These are phyloP conservation scores for Triplophysa siluroides DNA, from an alignment of 2,113 vertebrate species.

Conservation along the genomic window DNA sequence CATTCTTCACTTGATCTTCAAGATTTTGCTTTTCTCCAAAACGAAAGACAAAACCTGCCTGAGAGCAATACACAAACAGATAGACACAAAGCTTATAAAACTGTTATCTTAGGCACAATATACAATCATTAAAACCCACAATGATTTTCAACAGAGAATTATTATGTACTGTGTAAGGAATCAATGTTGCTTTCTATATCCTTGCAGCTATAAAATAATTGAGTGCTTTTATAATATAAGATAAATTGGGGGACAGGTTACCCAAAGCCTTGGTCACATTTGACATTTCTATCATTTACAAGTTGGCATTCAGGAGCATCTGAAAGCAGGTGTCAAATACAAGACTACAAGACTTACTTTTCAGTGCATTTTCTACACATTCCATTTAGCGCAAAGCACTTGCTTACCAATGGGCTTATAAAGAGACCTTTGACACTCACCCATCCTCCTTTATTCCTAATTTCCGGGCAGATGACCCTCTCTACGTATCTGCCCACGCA, in stretches of 20 bases:
- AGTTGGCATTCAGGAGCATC: no score
- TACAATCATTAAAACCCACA: background rate
- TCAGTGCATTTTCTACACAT: no score
- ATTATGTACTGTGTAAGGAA: no score
- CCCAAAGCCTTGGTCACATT: no score
- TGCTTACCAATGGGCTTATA: background rate
- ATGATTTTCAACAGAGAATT: background rate
- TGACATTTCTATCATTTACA: no score
- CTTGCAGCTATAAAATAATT: no score
- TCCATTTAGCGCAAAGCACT: background rate
- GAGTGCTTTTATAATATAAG: no score
- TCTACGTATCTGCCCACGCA: conserved; percentile 73
- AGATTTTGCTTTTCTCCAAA: conserved; percentile 67
- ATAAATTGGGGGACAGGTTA: no score
- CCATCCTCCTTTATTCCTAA: conserved; percentile 74
- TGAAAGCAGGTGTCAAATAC: no score
- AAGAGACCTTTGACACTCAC: conserved; percentile 59
- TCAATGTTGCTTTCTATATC: no score
- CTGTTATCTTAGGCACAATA: background rate
- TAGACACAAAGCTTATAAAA: background rate
- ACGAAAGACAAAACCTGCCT: conserved; percentile 70
- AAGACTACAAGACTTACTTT: no score
- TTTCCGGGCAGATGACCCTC: conserved; percentile 73
- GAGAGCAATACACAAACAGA: conserved; percentile 23
- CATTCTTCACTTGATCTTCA: conserved; percentile 63